These are phyloP conservation scores for Drosophila obscura DNA, from an alignment of 1,140 invertebrate genomes.

Conservation along the genomic window DNA sequence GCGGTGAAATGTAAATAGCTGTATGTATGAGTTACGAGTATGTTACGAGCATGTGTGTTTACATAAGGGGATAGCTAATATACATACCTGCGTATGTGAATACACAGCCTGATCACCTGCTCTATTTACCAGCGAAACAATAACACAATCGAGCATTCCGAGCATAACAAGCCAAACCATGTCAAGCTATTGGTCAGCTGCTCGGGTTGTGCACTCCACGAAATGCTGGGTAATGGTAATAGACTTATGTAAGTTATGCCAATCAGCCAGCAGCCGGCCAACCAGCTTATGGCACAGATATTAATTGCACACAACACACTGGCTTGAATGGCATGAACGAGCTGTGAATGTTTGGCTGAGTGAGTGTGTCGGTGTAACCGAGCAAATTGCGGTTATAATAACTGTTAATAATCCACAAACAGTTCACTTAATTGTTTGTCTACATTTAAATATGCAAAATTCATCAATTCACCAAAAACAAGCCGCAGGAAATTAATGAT, in stretches of 20 bases:
- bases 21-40: not conserved
- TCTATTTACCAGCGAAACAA: slow-evolving; percentile 56
- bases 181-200: slow-evolving; percentile 54
- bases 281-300: slow-evolving; percentile 73
- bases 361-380: slow-evolving; percentile 47
- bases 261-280: slow-evolving; percentile 57
- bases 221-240: slow-evolving; percentile 59
- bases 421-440: slow-evolving; percentile 59
- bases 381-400: slow-evolving; percentile 69
- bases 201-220: slow-evolving; percentile 30
- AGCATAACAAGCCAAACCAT: slow-evolving; percentile 46
- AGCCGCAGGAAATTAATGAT: slow-evolving; percentile 9
- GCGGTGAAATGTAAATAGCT: slow-evolving; percentile 10
- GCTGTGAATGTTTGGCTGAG: slow-evolving; percentile 32
- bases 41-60: slow-evolving; percentile 3
- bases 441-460: slow-evolving; percentile 40
- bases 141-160: slow-evolving; percentile 56
- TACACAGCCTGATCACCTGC: slow-evolving; percentile 39
- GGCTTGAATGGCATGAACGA: slow-evolving; percentile 57
- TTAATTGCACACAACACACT: slow-evolving; percentile 68
- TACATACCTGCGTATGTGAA: slow-evolving; percentile 13
- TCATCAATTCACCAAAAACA: slow-evolving; percentile 11
- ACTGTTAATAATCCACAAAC: slow-evolving; percentile 66
- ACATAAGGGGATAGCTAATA: slow-evolving; percentile 32
- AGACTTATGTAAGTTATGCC: slow-evolving; percentile 72